These are phyloP conservation scores for Tuberolachnus salignus DNA, from an alignment of 2,888 invertebrate genomes.

Conservation along the genomic window DNA sequence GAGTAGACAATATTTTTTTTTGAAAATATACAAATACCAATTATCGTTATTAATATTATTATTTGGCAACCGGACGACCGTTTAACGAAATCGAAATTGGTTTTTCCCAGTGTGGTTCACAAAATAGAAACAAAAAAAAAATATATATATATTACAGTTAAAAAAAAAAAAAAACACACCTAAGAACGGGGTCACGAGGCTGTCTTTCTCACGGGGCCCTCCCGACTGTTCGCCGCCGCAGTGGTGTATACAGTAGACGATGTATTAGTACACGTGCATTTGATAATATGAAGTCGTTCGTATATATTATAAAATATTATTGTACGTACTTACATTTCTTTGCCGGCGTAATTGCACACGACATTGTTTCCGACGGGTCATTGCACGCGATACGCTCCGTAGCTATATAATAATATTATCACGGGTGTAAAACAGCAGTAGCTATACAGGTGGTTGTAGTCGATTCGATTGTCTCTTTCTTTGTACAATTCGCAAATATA, in stretches of 20 bases:
- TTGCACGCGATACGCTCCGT: constrained; percentile 9
- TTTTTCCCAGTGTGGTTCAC: constrained; percentile 31
- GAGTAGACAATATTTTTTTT: too few relatives aligned
- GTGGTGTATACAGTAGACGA: background rate
- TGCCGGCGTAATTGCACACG: constrained; percentile 23
- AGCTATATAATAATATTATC: background rate
- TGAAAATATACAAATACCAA: background rate
- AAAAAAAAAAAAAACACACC: background rate
- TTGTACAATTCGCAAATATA: too few relatives aligned
- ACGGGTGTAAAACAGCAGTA: background rate
- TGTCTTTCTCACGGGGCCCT: constrained; percentile 32
- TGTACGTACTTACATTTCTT: background rate
- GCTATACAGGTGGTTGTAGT: too few relatives aligned
- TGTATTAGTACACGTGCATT: background rate
- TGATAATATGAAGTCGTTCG: background rate
- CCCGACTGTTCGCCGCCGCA: background rate
- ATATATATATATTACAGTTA: background rate
- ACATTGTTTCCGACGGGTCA: constrained; percentile 25
- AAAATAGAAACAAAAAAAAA: background rate
- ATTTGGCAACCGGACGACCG: constrained; percentile 31
- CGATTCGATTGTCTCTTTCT: too few relatives aligned
- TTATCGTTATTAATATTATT: background rate
- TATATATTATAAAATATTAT: background rate
- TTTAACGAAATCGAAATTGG: constrained; percentile 37
- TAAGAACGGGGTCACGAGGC: constrained; percentile 46